Conservation (phyloP, 1,140 invertebrate genomes). For the Microplitis demolitor region DNA sequence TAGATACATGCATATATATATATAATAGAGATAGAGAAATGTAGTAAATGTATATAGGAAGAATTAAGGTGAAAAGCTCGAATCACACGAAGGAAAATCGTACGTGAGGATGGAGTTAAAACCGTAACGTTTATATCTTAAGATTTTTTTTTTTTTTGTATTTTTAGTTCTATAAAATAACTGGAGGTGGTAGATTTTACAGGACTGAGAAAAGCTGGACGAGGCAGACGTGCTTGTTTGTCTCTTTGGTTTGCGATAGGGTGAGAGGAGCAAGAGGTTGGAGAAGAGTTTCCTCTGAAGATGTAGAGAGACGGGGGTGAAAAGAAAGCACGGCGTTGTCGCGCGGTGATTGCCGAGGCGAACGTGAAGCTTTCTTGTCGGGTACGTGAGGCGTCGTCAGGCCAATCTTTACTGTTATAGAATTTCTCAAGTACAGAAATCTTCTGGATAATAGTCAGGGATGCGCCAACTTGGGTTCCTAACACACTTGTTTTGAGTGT, state of each 20-base stretch:
- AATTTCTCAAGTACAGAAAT: neutral
- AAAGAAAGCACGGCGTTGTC: neutral
- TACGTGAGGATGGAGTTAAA: neutral
- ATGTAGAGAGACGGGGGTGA: neutral
- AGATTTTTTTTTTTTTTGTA: neutral
- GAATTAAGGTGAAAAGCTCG: neutral
- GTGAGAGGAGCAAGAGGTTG: neutral
- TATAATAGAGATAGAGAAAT: neutral
- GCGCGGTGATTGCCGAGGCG: neutral
- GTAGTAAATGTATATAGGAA: neutral
- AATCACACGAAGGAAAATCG: neutral
- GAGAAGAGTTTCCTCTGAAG: neutral
- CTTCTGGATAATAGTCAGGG: neutral
- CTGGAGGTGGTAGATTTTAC: neutral
- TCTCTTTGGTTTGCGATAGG: neutral
- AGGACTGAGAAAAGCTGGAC: conserved; percentile 1
- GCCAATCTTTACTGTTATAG: conserved; percentile 9
- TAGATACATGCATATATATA: no score
- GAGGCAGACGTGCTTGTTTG: conserved; percentile 6
- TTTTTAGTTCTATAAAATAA: neutral
- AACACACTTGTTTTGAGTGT: no score
- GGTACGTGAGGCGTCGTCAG: conserved; percentile 3
- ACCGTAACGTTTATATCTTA: neutral
- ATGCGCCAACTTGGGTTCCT: no score
- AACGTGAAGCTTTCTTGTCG: conserved; percentile 1